A percentile compares a stretch with the other conserved stretches of the same genome.
Conservation (phyloP, 2,888 invertebrate genomes). For the Anthophora plumipes region DNA sequence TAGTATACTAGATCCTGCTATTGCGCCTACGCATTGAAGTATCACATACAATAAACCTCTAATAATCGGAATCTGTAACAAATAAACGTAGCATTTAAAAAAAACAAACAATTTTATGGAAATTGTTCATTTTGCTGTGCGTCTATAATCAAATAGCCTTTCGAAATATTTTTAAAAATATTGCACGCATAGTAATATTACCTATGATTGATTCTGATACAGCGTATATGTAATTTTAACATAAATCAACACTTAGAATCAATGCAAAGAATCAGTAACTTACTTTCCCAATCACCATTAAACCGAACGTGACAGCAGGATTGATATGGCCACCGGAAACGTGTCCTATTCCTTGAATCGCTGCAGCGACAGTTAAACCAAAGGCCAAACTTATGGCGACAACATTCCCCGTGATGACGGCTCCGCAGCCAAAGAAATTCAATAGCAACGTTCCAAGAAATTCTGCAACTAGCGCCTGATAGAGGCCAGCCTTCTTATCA, state of each 20-base stretch:
- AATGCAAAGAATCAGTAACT: neutral
- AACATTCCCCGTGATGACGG: slow-evolving; percentile 86
- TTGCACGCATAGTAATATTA: too few species aligned
- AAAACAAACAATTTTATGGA: too few species aligned
- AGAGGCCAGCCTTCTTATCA: slow-evolving; percentile 89
- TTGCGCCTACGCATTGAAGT: slow-evolving; percentile 93
- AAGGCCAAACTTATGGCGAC: slow-evolving; percentile 93
- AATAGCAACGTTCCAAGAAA: slow-evolving; percentile 94
- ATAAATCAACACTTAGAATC: too few species aligned
- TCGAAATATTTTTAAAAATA: too few species aligned
- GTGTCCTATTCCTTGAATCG: slow-evolving; percentile 94
- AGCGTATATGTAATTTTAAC: too few species aligned
- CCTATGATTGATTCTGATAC: too few species aligned
- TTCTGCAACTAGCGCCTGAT: slow-evolving; percentile 94
- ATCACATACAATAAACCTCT: slow-evolving; percentile 92
- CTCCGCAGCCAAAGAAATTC: slow-evolving; percentile 95
- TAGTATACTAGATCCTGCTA: slow-evolving; percentile 91
- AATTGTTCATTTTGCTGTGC: too few species aligned
- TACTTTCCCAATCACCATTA: slow-evolving; percentile 91
- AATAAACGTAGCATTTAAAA: neutral
- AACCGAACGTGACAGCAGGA: slow-evolving; percentile 94
- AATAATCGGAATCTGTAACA: slow-evolving; percentile 87
- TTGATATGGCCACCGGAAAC: slow-evolving; percentile 96
- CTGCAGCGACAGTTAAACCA: slow-evolving; percentile 93
- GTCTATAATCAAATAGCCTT: too few species aligned